Evolutionary conservation across 2,888 invertebrate species (phyloP).

Genomic region (Alloplasta piceator): DNA sequence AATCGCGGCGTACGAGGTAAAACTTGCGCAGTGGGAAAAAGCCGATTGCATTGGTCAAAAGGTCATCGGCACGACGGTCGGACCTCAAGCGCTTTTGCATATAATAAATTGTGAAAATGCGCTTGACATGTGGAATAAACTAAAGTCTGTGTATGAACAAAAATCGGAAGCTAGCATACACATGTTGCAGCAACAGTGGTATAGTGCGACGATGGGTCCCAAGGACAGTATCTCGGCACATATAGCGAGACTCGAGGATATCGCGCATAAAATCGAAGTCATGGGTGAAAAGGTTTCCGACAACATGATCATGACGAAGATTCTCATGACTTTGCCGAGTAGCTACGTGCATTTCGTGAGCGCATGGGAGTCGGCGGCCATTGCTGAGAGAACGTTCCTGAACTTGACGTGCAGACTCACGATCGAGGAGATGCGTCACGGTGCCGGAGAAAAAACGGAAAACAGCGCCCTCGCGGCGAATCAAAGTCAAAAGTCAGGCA

Average conservation of each 20-base stretch:
- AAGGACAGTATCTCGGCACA: constrained; percentile 65
- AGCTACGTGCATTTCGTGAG: constrained; percentile 67
- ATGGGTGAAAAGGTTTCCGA: constrained; percentile 53
- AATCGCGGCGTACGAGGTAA: not conserved
- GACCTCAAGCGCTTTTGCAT: constrained; percentile 66
- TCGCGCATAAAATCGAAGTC: constrained; percentile 39
- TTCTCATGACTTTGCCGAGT: constrained; percentile 64
- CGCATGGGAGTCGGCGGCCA: constrained; percentile 57
- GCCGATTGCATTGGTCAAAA: constrained; percentile 69
- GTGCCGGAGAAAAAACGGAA: not conserved
- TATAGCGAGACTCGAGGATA: constrained; percentile 67
- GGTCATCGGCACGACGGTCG: constrained; percentile 69
- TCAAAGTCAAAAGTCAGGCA: not conserved
- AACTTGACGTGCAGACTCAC: constrained; percentile 38
- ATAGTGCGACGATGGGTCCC: constrained; percentile 52
- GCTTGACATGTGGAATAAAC: constrained; percentile 70
- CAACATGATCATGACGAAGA: constrained; percentile 47
- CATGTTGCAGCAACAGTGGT: constrained; percentile 43
- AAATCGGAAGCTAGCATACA: constrained; percentile 70
- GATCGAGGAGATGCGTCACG: constrained; percentile 43
- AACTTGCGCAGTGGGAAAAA: constrained; percentile 59
- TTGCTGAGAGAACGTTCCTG: constrained; percentile 21
- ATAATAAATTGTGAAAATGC: constrained; percentile 70
- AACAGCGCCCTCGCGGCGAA: constrained; percentile 15
- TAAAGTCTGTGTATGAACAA: constrained; percentile 68